A percentile compares a stretch with the other conserved stretches of the same genome.
Conservation (phyloP, 2,113 vertebrate species). For the Hippopotamus amphibius region DNA sequence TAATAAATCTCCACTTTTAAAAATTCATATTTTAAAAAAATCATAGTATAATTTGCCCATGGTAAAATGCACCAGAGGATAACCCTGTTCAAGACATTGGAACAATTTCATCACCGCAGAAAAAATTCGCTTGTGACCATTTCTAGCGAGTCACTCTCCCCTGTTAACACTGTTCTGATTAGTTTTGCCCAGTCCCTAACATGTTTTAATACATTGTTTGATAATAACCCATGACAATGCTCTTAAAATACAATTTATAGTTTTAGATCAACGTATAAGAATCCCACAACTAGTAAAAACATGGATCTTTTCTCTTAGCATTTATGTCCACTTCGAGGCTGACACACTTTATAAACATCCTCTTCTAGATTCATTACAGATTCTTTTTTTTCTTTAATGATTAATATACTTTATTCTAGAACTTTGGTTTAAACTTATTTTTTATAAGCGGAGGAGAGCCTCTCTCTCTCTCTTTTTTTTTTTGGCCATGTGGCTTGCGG, state of each 20-base stretch:
- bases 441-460: background rate
- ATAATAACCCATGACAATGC: background rate
- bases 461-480: background rate
- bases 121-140: background rate
- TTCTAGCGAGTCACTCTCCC: background rate
- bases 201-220: background rate
- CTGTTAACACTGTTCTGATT: background rate
- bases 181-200: background rate
- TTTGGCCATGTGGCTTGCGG: background rate
- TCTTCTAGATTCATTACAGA: background rate
- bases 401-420: background rate
- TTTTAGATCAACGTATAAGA: background rate
- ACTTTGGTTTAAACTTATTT: too few species aligned
- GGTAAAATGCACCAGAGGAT: background rate
- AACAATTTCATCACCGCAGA: background rate
- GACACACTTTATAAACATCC: background rate
- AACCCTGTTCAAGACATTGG: background rate
- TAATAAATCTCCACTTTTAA: background rate
- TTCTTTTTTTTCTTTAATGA: background rate
- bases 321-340: background rate
- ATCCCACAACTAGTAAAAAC: background rate
- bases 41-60: background rate
- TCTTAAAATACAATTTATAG: slow-evolving; percentile 29
- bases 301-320: background rate
- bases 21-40: background rate